Evolutionary conservation across 2,888 invertebrate genomes (phyloP).

Genomic region (Xylota segnis): DNA sequence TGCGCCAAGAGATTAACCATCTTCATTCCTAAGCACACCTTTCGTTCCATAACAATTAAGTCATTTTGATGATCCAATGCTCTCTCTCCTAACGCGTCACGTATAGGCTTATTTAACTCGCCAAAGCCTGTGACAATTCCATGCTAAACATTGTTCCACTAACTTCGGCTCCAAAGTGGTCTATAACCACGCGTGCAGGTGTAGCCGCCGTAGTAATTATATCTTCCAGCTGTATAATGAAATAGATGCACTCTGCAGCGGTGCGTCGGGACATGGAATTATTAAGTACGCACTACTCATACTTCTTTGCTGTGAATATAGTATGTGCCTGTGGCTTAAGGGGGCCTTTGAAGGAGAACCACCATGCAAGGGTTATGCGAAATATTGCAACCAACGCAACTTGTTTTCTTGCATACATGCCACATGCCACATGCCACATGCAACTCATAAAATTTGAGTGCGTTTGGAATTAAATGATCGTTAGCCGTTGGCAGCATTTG

Average conservation of each 20-base stretch:
- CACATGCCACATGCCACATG: neutral
- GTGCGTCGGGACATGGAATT: slow-evolving; percentile 34
- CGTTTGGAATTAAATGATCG: slow-evolving; percentile 43
- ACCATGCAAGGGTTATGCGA: slow-evolving; percentile 25
- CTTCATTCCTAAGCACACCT: slow-evolving; percentile 5
- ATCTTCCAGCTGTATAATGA: slow-evolving; percentile 33
- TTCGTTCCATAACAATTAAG: slow-evolving; percentile 15
- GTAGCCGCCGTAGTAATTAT: slow-evolving; percentile 24
- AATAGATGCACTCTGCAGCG: neutral
- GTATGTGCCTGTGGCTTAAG: neutral
- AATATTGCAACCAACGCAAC: neutral
- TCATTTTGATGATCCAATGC: slow-evolving; percentile 9
- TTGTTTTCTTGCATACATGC: slow-evolving; percentile 22
- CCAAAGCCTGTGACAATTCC: slow-evolving; percentile 28
- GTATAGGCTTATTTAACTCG: neutral
- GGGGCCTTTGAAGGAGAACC: slow-evolving; percentile 9
- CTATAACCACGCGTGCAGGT: slow-evolving; percentile 10
- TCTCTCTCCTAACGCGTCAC: neutral
- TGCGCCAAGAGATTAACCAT: slow-evolving; percentile 8
- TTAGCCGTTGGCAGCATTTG: slow-evolving; percentile 10
- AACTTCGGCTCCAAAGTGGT: slow-evolving; percentile 2
- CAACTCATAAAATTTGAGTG: slow-evolving; percentile 37
- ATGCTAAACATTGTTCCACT: slow-evolving; percentile 14
- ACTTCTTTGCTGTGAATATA: neutral
- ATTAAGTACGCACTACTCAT: slow-evolving; percentile 20